phyloP scores from a whole-genome alignment of 2,888 invertebrate species.

The Bellardia bayeri region DNA sequence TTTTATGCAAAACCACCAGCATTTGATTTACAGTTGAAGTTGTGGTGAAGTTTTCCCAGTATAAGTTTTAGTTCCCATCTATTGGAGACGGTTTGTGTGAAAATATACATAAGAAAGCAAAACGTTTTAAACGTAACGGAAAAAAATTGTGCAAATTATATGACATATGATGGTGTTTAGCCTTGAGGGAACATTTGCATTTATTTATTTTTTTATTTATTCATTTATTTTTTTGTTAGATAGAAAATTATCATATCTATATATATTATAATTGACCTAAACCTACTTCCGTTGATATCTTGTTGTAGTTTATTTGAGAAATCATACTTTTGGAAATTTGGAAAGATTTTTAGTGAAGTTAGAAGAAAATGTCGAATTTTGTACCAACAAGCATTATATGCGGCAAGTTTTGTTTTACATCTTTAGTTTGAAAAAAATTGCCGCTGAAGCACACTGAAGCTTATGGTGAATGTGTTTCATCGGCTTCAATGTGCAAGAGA shows the following conservation, averaged over 20 bases:
- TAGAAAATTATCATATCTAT: too few relatives aligned
- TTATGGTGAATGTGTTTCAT: too few relatives aligned
- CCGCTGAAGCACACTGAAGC: too few relatives aligned
- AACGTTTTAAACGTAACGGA: neutral
- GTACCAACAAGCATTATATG: too few relatives aligned
- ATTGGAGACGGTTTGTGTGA: slow-evolving; percentile 36
- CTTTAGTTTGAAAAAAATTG: too few relatives aligned
- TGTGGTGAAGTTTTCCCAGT: slow-evolving; percentile 40
- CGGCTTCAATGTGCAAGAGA: too few relatives aligned
- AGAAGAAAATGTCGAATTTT: too few relatives aligned
- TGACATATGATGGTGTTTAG: slow-evolving; percentile 30
- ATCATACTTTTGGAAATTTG: too few relatives aligned
- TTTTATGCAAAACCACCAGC: slow-evolving; percentile 64
- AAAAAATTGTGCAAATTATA: slow-evolving; percentile 9
- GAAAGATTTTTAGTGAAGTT: too few relatives aligned
- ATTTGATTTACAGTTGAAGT: slow-evolving; percentile 46
- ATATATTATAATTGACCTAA: neutral
- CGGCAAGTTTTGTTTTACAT: too few relatives aligned
- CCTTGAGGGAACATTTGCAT: slow-evolving; percentile 59
- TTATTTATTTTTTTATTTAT: slow-evolving; percentile 36
- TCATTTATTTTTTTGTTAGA: neutral
- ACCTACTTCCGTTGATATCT: neutral
- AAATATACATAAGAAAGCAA: neutral
- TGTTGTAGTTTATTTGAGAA: too few relatives aligned
- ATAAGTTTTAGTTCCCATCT: slow-evolving; percentile 41